These are phyloP conservation scores for Rhynchomys soricoides DNA, from an alignment of 2,113 vertebrate species.

Conservation along the genomic window DNA sequence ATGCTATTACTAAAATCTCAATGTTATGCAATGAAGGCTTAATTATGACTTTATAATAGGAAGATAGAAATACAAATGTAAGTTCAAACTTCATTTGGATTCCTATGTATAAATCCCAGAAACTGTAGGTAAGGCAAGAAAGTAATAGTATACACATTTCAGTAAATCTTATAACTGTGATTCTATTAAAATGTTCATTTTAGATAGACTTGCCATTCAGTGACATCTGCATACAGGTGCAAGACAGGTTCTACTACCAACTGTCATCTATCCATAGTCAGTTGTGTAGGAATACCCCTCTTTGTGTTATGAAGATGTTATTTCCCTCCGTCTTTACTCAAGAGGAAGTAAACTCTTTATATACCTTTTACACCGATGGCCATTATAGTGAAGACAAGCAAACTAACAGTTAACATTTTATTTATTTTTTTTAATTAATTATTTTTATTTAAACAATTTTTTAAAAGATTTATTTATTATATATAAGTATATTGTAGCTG, in stretches of 20 bases:
- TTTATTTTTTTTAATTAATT: no score
- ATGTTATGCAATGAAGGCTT: neutral
- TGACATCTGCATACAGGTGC: neutral
- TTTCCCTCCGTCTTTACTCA: neutral
- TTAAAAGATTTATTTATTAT: no score
- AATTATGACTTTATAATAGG: neutral
- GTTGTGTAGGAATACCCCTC: rapidly evolving
- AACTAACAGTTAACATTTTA: neutral
- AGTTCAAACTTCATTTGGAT: neutral
- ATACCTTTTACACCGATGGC: neutral
- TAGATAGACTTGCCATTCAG: neutral
- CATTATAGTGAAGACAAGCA: neutral
- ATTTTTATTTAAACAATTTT: no score
- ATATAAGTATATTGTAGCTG: no score
- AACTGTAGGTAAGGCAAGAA: neutral
- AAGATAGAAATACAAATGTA: neutral
- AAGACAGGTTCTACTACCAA: neutral
- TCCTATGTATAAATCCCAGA: neutral
- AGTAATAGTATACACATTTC: neutral
- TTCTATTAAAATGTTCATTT: neutral
- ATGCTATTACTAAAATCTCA: neutral
- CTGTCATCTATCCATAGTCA: neutral
- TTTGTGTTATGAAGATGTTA: neutral
- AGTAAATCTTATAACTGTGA: neutral
- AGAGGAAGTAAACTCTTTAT: neutral